Evolutionary conservation across 2,113 vertebrate genomes (phyloP), one percentile per base, ranked within the genome.

Genomic region (Monopterus albus): DNA sequence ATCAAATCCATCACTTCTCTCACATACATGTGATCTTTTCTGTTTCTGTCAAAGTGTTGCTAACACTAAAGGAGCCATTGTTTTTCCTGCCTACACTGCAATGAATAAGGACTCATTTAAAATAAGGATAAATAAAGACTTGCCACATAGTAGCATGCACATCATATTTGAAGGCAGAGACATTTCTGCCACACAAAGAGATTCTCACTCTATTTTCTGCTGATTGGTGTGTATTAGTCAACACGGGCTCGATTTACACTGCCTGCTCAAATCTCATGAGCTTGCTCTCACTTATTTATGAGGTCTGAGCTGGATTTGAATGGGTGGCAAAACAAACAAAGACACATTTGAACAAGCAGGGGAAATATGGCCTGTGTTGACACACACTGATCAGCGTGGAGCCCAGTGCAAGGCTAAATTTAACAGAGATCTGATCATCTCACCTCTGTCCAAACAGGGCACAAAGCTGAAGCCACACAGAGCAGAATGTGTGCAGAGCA

Each of bases 321-420:
- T 51, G 67, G 60, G 49, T 29, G 57, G 66, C 79, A 81, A 58
- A 53, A 74, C 74, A 83, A 87, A 88, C 78, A 79, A 18, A 72
- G 90, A 83, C 81, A 78, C 84, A 85, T 85, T 84, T 84, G 87
- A 87, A 81, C 84, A 82, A 81, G 86, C 84, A 61, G 79, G 55
- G 74, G 61, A 88, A 85, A 87, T 71, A 63, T 52, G 40, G 82
- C 76, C 84, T 78, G 79, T 91, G 87, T 88, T 89, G 79, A 90
- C 87, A 83, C 87, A 83, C 43, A 85, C 69, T 75, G 77, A 81
- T 86, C 83, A 81, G 70, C 47, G 69, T 62, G 79, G 71, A 66
- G 80, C 35, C 60, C 67, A 58, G 72, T 46, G 71, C 56, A 80
- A 66, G 73, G 75, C 70, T 39, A 52, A 68, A 70, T 86, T 88